A percentile compares a stretch with the other conserved stretches of the same genome.
phyloP scores from a whole-genome alignment of 2,888 invertebrate species.

The Apomyelois bistriatella region DNA sequence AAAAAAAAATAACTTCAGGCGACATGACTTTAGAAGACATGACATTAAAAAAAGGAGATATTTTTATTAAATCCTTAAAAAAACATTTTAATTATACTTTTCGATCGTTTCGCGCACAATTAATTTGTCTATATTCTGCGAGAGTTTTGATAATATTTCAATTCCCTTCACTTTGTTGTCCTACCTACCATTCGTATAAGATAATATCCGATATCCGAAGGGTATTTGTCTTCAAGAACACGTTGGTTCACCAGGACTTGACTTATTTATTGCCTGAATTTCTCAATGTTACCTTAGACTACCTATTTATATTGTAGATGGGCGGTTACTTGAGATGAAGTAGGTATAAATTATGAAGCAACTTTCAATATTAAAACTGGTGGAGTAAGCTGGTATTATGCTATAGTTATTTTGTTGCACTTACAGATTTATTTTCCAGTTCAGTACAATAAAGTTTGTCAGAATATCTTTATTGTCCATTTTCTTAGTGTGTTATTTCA shows the following conservation, averaged over 20 bases:
- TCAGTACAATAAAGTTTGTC: too few relatives aligned
- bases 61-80: not conserved
- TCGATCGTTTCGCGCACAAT: too few relatives aligned
- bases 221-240: conserved; percentile 17
- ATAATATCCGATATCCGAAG: conserved; percentile 1
- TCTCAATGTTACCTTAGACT: conserved; percentile 28
- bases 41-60: too few relatives aligned
- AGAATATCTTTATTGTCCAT: too few relatives aligned
- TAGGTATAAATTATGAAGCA: conserved; percentile 1
- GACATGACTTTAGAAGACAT: too few relatives aligned
- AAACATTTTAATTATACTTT: too few relatives aligned
- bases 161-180: conserved; percentile 3
- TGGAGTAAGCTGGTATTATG: not conserved
- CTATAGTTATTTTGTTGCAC: not conserved
- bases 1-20: too few relatives aligned
- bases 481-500: too few relatives aligned
- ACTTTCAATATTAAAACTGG: conserved; percentile 6
- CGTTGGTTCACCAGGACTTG: conserved; percentile 39
- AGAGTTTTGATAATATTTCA: not conserved
- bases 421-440: too few relatives aligned
- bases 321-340: not conserved
- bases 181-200: conserved; percentile 4
- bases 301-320: conserved; percentile 14
- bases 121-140: too few relatives aligned
- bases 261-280: conserved; percentile 46